phyloP scores from a whole-genome alignment of 2,888 invertebrate genomes.

The Leucophenga montana region DNA sequence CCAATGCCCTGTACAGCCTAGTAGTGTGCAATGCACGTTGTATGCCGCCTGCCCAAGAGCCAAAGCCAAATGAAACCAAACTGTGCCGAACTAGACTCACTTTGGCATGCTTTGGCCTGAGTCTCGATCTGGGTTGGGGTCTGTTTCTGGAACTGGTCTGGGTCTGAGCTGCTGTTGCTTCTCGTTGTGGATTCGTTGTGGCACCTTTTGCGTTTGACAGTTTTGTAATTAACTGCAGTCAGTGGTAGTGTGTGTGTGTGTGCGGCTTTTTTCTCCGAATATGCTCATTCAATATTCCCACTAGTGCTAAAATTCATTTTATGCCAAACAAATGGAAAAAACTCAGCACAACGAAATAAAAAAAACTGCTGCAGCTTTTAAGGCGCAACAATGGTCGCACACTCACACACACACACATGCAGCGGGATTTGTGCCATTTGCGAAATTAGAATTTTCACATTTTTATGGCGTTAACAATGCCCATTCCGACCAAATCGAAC shows the following conservation, averaged over 20 bases:
- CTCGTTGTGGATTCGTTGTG: constrained; percentile 59
- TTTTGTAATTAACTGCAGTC: constrained; percentile 73
- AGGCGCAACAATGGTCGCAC: constrained; percentile 43
- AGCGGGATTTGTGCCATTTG: constrained; percentile 12
- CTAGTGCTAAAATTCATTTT: constrained; percentile 23
- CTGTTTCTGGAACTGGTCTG: constrained; percentile 5
- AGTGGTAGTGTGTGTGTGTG: constrained; percentile 39
- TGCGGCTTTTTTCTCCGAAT: constrained; percentile 8
- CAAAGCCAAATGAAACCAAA: too few relatives aligned
- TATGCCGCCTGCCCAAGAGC: background rate
- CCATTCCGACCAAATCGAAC: too few relatives aligned
- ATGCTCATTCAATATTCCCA: constrained; percentile 12
- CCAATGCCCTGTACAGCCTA: too few relatives aligned
- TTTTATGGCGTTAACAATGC: constrained; percentile 19
- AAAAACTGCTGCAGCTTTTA: constrained; percentile 61
- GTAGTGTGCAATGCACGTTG: background rate
- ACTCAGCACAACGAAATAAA: background rate
- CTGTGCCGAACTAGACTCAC: constrained; percentile 38
- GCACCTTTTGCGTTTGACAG: constrained; percentile 73
- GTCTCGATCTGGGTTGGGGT: background rate
- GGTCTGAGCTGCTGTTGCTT: background rate
- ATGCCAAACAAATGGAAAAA: constrained; percentile 11
- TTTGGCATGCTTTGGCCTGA: constrained; percentile 45
- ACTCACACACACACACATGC: background rate
- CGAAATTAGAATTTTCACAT: constrained; percentile 33